Base-by-base conservation (phyloP, 2,113 vertebrate genomes). In the Tachycineta bicolor region DNA sequence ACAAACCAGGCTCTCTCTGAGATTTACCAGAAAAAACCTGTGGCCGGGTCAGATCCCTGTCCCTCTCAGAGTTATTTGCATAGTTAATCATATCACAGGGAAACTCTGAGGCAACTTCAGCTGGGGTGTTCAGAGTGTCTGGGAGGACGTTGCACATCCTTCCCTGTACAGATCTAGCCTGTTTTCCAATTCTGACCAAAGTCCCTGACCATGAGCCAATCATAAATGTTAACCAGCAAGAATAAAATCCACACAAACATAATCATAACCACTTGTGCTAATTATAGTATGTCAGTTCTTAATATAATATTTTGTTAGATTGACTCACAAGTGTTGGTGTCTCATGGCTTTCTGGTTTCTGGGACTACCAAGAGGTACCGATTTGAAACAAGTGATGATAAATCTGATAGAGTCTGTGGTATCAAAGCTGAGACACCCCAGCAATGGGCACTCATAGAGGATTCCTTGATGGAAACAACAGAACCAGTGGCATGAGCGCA, bases 301-400 rank as follows among this genome's bases (percentile, higher is more conserved):
- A 29, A 44, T 46, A 23, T 9, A 75, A n/a, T 0, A 0, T 0
- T 43, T 52, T 63, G 15, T 80, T 73, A 46, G 8, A 5, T 5
- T 64, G 19, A 63, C 20, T 43, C 60, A n/a, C 43, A 53, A 33
- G 25, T 18, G 15, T 5, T 74, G 50, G 5, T 3, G 0, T 76
- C n/a, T 60, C 29, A 8, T 55, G 56, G 43, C 6, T 52, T 92
- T 3, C 39, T 94, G 65, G 17, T 41, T 85, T 67, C 47, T 83
- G 20, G 11, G 25, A 14, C 16, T 63, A 20, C n/a, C 43, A 59
- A 39, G 33, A 80, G 23, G 9, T 37, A 50, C 8, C 79, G 22
- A 18, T 25, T 20, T 63, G 44, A 79, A 87, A 79, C 3, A 31
- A 28, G 9, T 12, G 15, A 28, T 79, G 28, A 25, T 50, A 67